Evolutionary conservation across 2,113 vertebrate genomes (phyloP).

Genomic region (Zosterops japonicus): DNA sequence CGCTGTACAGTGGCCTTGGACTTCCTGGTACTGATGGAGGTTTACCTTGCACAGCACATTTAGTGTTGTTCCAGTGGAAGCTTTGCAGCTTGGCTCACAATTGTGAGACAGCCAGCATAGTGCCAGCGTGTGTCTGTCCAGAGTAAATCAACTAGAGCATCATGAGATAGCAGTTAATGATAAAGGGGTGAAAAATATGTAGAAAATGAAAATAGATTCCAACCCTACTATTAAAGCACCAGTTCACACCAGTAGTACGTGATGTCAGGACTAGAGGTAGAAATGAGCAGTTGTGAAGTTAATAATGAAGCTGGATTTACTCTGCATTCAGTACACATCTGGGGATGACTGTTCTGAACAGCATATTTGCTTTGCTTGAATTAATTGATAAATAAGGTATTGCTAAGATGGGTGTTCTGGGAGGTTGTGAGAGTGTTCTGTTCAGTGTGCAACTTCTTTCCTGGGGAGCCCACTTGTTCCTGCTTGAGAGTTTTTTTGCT

Average conservation of each 20-base stretch:
- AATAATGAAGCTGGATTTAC: background rate
- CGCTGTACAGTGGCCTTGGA: background rate
- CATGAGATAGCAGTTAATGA: background rate
- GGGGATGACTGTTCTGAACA: background rate
- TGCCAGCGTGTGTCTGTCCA: background rate
- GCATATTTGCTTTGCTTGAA: background rate
- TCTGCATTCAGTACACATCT: background rate
- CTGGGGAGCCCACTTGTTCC: background rate
- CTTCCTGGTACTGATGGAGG: background rate
- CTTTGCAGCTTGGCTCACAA: background rate
- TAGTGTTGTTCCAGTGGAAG: background rate
- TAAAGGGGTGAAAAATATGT: background rate
- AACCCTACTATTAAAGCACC: background rate
- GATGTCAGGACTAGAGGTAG: background rate
- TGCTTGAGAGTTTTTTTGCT: background rate
- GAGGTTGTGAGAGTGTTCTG: background rate
- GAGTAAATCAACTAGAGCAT: background rate
- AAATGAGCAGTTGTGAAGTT: background rate
- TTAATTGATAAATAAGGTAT: background rate
- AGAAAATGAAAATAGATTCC: background rate
- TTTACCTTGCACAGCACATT: background rate
- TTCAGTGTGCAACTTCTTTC: background rate
- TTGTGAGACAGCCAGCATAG: background rate
- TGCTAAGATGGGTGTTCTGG: background rate
- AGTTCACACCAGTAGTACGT: rapidly evolving